phyloP scores from a whole-genome alignment of 2,797 vertebrate genomes.

The Spinus olivaceus region DNA sequence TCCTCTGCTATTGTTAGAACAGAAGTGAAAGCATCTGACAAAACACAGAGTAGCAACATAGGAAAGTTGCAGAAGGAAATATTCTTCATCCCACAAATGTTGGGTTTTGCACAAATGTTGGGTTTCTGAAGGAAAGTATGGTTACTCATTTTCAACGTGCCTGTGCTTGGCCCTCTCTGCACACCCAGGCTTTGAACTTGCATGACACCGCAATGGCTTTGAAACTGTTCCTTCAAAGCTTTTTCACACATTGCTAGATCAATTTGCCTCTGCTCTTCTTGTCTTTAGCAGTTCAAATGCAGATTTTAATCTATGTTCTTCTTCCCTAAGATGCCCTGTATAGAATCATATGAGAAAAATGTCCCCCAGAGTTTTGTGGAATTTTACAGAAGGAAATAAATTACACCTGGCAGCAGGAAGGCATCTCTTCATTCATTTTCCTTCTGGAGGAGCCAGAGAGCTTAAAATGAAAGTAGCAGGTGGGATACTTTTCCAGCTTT shows the following conservation, averaged over 20 bases:
- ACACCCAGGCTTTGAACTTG: background rate
- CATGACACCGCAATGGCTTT: fast-evolving
- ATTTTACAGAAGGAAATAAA: background rate
- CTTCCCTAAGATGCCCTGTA: background rate
- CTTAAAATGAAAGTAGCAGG: background rate
- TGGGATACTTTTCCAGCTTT: background rate
- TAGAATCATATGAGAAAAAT: background rate
- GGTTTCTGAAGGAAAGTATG: background rate
- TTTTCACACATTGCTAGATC: background rate
- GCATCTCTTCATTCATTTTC: background rate
- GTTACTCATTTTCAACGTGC: background rate
- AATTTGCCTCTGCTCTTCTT: background rate
- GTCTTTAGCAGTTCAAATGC: background rate
- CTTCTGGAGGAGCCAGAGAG: constrained; percentile 10
- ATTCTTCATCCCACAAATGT: background rate
- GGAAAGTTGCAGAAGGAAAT: background rate
- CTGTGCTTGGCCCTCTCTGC: background rate
- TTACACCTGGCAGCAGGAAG: background rate
- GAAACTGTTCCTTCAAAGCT: background rate
- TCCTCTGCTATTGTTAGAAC: background rate
- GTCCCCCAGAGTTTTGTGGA: background rate
- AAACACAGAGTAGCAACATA: background rate
- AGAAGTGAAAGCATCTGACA: background rate
- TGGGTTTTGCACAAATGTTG: background rate
- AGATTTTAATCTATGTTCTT: background rate